A percentile compares a stretch with the other conserved stretches of the same genome.
phyloP scores from a whole-genome alignment of 2,797 vertebrate species.

The Champsocephalus esox region DNA sequence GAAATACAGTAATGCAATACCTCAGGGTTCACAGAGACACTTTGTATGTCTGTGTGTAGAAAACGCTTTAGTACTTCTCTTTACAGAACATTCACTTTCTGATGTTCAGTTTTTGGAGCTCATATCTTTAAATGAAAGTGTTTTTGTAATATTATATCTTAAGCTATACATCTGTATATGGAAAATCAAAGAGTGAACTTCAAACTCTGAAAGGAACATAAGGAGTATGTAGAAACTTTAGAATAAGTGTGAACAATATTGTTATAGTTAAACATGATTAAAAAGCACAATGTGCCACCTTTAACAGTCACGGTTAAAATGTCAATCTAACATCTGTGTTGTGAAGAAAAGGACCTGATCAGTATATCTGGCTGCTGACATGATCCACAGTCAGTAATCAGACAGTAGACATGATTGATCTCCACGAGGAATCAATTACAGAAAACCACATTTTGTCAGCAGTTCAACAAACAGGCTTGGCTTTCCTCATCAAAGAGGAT shows the following conservation, averaged over 20 bases:
- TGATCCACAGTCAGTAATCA: constrained; percentile 1
- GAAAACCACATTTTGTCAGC: neutral
- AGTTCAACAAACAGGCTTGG: neutral
- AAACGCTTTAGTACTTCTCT: neutral
- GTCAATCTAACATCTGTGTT: neutral
- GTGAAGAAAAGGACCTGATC: neutral
- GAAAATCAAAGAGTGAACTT: neutral
- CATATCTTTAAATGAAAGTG: neutral
- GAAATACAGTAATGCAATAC: constrained; percentile 31
- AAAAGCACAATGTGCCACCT: too few species aligned
- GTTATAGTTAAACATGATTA: too few species aligned
- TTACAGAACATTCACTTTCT: neutral
- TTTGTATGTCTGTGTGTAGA: neutral
- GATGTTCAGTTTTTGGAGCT: neutral
- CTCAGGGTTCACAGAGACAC: constrained; percentile 30
- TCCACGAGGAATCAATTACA: neutral
- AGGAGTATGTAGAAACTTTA: neutral
- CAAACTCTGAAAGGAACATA: neutral
- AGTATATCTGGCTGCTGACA: neutral
- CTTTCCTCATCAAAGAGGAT: constrained; percentile 7
- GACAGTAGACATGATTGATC: neutral
- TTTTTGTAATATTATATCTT: neutral
- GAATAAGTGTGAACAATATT: neutral
- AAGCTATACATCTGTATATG: neutral
- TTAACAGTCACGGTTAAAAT: neutral